phyloP scores from a whole-genome alignment of 2,113 vertebrate species.

The Petromus typicus region DNA sequence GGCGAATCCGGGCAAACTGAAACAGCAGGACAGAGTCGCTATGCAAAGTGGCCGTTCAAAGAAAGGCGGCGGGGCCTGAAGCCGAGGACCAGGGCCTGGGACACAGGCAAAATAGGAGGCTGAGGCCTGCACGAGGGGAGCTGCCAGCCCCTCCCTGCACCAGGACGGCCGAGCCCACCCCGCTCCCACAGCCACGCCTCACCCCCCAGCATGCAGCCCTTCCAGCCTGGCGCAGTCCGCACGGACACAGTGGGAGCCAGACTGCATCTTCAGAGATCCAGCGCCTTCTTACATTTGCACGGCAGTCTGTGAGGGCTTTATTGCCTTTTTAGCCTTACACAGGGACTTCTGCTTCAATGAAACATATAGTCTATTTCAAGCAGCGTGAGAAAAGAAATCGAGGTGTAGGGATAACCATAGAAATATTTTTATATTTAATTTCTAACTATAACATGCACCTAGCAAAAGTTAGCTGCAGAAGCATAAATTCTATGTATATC shows the following conservation, averaged over 20 bases:
- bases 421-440: constrained; percentile 6
- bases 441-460: background rate
- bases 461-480: background rate
- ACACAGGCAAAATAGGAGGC: background rate
- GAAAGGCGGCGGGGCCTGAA: background rate
- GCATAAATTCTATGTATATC: background rate
- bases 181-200: rapidly evolving
- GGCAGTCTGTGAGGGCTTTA: background rate
- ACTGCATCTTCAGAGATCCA: background rate
- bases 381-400: background rate
- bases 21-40: background rate
- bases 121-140: background rate
- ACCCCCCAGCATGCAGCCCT: too few relatives aligned
- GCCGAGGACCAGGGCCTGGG: background rate
- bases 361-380: background rate
- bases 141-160: background rate
- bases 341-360: background rate
- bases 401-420: background rate
- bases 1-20: background rate
- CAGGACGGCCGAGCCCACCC: background rate
- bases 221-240: background rate
- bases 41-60: background rate
- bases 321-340: background rate
- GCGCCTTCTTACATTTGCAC: background rate
- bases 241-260: background rate